A percentile compares a stretch with the other conserved stretches of the same genome.
phyloP scores from a whole-genome alignment of 2,888 invertebrate genomes.

The Agriopis aurantiaria region DNA sequence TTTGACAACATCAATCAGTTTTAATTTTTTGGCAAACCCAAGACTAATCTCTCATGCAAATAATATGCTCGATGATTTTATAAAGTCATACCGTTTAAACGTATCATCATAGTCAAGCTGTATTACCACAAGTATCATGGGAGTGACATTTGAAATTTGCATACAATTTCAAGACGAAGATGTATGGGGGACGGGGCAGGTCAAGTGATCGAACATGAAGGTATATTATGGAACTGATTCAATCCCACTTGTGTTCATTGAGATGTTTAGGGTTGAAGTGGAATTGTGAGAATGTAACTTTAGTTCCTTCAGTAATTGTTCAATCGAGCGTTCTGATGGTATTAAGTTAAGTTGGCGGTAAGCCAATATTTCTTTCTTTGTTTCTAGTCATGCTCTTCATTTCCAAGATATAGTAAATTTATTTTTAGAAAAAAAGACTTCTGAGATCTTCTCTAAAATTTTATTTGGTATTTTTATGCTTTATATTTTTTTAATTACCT shows the following conservation, averaged over 20 bases:
- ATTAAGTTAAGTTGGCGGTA: neutral
- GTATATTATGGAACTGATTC: slow-evolving; percentile 50
- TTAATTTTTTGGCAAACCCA: too few relatives aligned
- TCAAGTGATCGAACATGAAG: slow-evolving; percentile 53
- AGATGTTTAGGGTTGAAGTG: slow-evolving; percentile 33
- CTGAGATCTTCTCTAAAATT: too few relatives aligned
- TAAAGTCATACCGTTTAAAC: too few relatives aligned
- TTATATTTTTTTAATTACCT: too few relatives aligned
- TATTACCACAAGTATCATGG: slow-evolving; percentile 58
- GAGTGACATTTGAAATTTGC: slow-evolving; percentile 72
- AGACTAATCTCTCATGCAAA: too few relatives aligned
- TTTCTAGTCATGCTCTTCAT: too few relatives aligned
- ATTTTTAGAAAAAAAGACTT: too few relatives aligned
- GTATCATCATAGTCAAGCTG: slow-evolving; percentile 37
- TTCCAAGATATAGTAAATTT: too few relatives aligned
- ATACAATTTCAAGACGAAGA: slow-evolving; percentile 73
- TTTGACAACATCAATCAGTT: too few relatives aligned
- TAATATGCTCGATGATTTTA: too few relatives aligned
- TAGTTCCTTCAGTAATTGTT: neutral
- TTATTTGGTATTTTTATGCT: too few relatives aligned
- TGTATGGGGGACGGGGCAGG: slow-evolving; percentile 56
- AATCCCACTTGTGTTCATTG: slow-evolving; percentile 24
- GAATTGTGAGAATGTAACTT: slow-evolving; percentile 18
- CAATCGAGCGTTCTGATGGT: neutral
- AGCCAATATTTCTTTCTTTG: too few relatives aligned